A percentile compares a stretch with the other conserved stretches of the same genome.
phyloP scores from a whole-genome alignment of 2,113 vertebrate species.

The Climacteris rufus region DNA sequence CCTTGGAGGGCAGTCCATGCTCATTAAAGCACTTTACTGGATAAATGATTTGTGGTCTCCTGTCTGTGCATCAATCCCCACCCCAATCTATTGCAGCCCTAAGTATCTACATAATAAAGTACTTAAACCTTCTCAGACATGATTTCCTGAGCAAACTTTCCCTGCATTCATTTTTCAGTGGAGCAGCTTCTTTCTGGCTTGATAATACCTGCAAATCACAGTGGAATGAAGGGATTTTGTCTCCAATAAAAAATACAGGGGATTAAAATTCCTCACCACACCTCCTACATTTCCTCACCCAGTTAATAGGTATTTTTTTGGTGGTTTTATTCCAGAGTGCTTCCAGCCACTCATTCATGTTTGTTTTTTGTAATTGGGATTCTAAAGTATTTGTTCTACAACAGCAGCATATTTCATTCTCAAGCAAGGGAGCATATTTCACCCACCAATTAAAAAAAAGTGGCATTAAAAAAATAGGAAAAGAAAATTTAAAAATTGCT shows the following conservation, averaged over 20 bases:
- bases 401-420: background rate
- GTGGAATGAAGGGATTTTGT: background rate
- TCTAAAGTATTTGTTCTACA: background rate
- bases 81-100: background rate
- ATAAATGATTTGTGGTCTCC: background rate
- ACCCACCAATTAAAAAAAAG: background rate
- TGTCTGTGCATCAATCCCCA: background rate
- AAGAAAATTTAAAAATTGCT: background rate
- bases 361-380: background rate
- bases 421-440: background rate
- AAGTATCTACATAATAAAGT: constrained; percentile 2
- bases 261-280: background rate
- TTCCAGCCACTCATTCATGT: background rate
- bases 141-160: constrained; percentile 30
- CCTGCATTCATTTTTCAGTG: background rate
- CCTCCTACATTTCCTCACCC: background rate
- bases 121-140: background rate
- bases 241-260: background rate
- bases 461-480: background rate
- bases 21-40: constrained; percentile 6
- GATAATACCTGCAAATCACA: background rate
- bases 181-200: background rate
- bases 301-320: background rate
- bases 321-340: background rate
- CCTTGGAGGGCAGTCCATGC: background rate